Conservation (phyloP, 2,113 vertebrate species). For the Tenebrosternarchus preto region DNA sequence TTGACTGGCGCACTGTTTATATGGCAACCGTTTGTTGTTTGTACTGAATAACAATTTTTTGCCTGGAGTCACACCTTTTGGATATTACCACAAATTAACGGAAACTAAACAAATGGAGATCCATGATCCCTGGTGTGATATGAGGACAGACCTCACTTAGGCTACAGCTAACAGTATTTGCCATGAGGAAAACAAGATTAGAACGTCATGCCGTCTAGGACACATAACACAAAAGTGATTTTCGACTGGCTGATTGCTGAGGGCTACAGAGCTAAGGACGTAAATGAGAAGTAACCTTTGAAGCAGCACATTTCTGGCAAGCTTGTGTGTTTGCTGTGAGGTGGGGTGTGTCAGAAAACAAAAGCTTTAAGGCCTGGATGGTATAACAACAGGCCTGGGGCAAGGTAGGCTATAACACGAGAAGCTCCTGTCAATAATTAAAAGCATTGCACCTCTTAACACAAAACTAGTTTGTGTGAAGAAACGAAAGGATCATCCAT, state of each 20-base stretch:
- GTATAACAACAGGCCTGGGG: background rate
- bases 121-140: background rate
- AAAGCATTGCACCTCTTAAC: background rate
- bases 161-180: background rate
- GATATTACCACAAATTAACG: background rate
- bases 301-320: background rate
- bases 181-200: background rate
- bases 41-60: background rate
- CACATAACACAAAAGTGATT: background rate
- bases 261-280: background rate
- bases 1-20: background rate
- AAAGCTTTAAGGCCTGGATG: background rate
- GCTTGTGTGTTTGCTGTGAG: background rate
- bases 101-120: background rate
- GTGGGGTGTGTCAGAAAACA: background rate
- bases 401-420: background rate
- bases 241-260: background rate
- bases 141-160: background rate
- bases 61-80: background rate
- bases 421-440: background rate
- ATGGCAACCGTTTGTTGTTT: background rate
- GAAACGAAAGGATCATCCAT: too few species aligned
- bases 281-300: background rate
- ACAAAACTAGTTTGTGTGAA: background rate
- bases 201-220: background rate